Evolutionary conservation across 2,113 vertebrate species (phyloP), one percentile per base, ranked within the genome.

Genomic region (Brachionichthys hirsutus): DNA sequence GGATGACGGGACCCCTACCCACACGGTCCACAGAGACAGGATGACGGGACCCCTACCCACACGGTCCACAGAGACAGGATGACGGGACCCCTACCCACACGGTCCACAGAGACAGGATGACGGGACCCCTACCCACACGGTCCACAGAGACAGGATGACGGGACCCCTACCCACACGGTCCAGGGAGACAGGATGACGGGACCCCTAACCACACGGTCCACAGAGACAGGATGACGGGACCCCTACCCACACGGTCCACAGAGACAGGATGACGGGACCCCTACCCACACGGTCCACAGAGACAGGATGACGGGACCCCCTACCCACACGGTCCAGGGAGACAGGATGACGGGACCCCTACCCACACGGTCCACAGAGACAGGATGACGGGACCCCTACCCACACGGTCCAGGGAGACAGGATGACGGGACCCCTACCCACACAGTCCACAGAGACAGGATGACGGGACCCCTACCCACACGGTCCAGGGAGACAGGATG

Each of bases 41-140:
- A n/a, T n/a, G n/a, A n/a, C n/a, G n/a, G n/a, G n/a, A n/a, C n/a
- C n/a, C 18, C 59, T 20, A 42, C 58, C 18, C 6, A 64, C 1
- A 59, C 30, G 52, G 62, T 46, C 50, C 62, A 51, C 13, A 44
- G 71, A 62, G 57, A 67, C 43, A n/a, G n/a, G n/a, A n/a, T n/a
- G n/a, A n/a, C n/a, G n/a, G n/a, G n/a, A n/a, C n/a, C n/a, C 18
- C 59, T 20, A 42, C 58, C 18, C 6, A 64, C 1, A 59, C 30
- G 52, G 62, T 46, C 50, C 62, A 51, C 13, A 44, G 71, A 62
- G 57, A 67, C 43, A n/a, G n/a, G n/a, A n/a, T n/a, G n/a, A n/a
- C n/a, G n/a, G n/a, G n/a, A n/a, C n/a, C n/a, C 18, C 59, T 20
- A 42, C 58, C 18, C 6, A 64, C 1, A 59, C 30, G 52, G 62